These are phyloP conservation scores for Buceros bicornis DNA, from an alignment of 2,797 vertebrate species.

Conservation along the genomic window DNA sequence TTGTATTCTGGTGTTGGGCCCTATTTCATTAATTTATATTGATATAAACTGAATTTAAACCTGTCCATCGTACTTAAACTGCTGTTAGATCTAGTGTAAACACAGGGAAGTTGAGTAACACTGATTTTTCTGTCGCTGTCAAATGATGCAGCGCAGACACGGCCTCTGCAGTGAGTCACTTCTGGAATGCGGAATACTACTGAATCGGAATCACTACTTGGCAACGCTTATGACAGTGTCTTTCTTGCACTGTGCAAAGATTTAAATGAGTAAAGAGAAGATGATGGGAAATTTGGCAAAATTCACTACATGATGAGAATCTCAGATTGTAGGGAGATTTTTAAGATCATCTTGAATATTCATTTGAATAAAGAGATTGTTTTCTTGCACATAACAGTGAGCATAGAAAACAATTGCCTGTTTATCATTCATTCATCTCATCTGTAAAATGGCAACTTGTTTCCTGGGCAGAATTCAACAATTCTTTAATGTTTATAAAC, in stretches of 20 bases:
- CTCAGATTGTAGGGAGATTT: not conserved
- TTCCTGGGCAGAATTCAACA: not conserved
- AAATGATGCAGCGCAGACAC: not conserved
- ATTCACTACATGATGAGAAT: not conserved
- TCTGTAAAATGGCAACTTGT: not conserved
- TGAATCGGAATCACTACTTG: not conserved
- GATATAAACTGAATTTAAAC: not conserved
- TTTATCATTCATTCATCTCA: not conserved
- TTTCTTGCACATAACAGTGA: not conserved
- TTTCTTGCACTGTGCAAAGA: not conserved
- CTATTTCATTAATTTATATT: not conserved
- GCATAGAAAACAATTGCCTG: not conserved
- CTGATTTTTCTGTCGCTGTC: not conserved
- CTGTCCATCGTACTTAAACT: not conserved
- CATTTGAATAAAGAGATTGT: not conserved
- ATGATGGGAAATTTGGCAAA: not conserved
- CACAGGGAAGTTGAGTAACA: not conserved
- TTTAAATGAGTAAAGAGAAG: not conserved
- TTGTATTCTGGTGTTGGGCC: not conserved
- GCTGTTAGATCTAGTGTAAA: not conserved
- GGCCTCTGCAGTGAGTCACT: rapidly evolving
- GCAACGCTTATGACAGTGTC: not conserved
- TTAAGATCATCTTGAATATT: not conserved
- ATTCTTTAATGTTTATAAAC: not conserved
- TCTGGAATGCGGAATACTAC: not conserved